Evolutionary conservation across 2,888 invertebrate species (phyloP).

Genomic region (Digitonthophagus gazella): DNA sequence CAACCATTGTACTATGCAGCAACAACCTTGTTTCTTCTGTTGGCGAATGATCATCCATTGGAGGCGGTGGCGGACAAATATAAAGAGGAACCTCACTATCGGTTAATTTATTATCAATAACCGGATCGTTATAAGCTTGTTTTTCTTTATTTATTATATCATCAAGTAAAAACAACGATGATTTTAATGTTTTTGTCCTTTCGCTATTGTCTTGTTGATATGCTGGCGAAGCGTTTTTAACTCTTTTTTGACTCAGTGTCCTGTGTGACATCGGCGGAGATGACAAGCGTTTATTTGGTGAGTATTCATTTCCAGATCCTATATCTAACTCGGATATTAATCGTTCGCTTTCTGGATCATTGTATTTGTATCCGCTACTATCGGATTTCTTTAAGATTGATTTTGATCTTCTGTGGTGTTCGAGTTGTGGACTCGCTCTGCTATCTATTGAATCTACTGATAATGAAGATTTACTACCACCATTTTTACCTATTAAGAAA

Average conservation of each 20-base stretch:
- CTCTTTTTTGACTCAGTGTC: slow-evolving; percentile 38
- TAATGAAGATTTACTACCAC: slow-evolving; percentile 65
- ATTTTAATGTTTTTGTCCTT: slow-evolving; percentile 45
- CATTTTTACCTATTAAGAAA: slow-evolving; percentile 54
- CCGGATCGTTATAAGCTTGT: slow-evolving; percentile 37
- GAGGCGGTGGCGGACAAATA: slow-evolving; percentile 57
- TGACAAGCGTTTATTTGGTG: slow-evolving; percentile 45
- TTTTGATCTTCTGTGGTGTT: slow-evolving; percentile 67
- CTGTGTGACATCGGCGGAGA: slow-evolving; percentile 43
- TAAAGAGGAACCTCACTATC: slow-evolving; percentile 50
- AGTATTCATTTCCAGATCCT: slow-evolving; percentile 47
- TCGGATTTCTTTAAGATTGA: slow-evolving; percentile 78
- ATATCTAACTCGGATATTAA: slow-evolving; percentile 65
- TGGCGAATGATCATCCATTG: slow-evolving; percentile 54
- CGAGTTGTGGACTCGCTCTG: slow-evolving; percentile 61
- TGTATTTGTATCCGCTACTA: slow-evolving; percentile 52
- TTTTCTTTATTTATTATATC: slow-evolving; percentile 48
- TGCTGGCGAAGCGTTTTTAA: slow-evolving; percentile 35
- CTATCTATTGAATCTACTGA: slow-evolving; percentile 70
- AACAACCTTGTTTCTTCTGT: slow-evolving; percentile 55
- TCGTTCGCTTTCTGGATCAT: slow-evolving; percentile 74
- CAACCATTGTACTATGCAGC: slow-evolving; percentile 36
- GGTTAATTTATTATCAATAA: slow-evolving; percentile 47
- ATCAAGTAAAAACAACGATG: slow-evolving; percentile 51
- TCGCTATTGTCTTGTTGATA: slow-evolving; percentile 42